Percentiles rank a stretch among this genome's conserved stretches.
Conservation (phyloP, 2,888 invertebrate genomes). For the Melolontha melolontha region DNA sequence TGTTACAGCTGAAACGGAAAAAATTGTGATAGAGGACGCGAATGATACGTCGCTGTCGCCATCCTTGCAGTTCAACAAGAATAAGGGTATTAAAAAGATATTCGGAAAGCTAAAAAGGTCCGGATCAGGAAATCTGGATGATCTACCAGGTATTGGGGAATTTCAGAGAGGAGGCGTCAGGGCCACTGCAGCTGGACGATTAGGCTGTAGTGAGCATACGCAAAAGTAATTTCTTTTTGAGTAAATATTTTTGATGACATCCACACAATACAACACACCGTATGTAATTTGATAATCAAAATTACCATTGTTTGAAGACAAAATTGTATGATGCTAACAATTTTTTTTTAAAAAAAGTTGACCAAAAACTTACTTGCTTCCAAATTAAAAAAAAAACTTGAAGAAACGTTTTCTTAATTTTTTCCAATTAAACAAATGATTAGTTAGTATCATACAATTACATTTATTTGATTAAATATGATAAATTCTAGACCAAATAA, state of each 20-base stretch:
- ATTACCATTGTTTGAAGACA: too few species aligned
- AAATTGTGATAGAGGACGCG: constrained; percentile 66
- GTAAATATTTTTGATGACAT: constrained; percentile 11
- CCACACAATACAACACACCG: not conserved
- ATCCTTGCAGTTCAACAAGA: constrained; percentile 67
- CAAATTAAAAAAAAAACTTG: too few species aligned
- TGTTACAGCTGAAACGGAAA: constrained; percentile 74
- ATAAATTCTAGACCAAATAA: constrained; percentile 71
- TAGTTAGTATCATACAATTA: not conserved
- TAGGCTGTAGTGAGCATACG: constrained; percentile 70
- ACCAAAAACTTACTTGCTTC: too few species aligned
- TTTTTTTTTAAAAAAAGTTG: too few species aligned
- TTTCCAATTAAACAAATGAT: too few species aligned
- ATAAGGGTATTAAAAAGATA: constrained; percentile 75
- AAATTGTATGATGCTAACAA: too few species aligned
- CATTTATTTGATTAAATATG: not conserved
- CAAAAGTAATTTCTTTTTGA: constrained; percentile 55
- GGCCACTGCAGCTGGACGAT: constrained; percentile 79
- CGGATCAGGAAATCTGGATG: constrained; percentile 78
- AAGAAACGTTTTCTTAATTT: too few species aligned
- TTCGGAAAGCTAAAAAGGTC: constrained; percentile 78
- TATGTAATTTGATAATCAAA: too few species aligned
- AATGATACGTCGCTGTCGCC: constrained; percentile 65
- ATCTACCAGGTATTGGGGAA: constrained; percentile 71
- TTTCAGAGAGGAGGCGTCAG: constrained; percentile 79